These are phyloP conservation scores for Drosophila putrida DNA, from an alignment of 2,888 invertebrate species.

Conservation along the genomic window DNA sequence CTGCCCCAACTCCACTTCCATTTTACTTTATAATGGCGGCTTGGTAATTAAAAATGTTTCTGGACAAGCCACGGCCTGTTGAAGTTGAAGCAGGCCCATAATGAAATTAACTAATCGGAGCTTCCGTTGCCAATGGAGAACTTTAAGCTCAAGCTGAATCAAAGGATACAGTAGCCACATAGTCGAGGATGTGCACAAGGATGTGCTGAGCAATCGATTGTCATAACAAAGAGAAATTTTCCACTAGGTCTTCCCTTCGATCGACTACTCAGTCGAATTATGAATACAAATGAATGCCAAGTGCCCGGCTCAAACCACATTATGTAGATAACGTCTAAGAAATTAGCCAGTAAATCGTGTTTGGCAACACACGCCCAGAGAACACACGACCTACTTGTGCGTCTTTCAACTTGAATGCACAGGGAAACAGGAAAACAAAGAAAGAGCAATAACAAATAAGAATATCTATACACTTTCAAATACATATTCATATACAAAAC, in stretches of 20 bases:
- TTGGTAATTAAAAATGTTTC: conserved; percentile 62
- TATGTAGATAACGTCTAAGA: conserved; percentile 49
- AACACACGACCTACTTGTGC: conserved; percentile 66
- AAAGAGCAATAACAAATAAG: conserved; percentile 11
- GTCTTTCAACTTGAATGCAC: conserved; percentile 65
- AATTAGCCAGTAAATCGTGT: conserved; percentile 68
- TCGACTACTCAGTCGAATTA: conserved; percentile 24
- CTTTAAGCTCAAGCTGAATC: conserved; percentile 40
- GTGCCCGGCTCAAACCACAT: conserved; percentile 24
- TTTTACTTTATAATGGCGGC: conserved; percentile 9
- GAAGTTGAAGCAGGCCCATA: conserved; percentile 31
- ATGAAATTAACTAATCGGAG: conserved; percentile 66
- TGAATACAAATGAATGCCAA: conserved; percentile 42
- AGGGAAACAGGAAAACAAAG: conserved; percentile 1
- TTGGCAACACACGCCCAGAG: conserved; percentile 16
- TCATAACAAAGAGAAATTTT: conserved; percentile 21
- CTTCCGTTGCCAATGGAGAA: conserved; percentile 39
- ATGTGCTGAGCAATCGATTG: conserved; percentile 29
- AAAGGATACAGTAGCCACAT: conserved; percentile 12
- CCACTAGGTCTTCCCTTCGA: background rate
- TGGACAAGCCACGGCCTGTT: conserved; percentile 8
- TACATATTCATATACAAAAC: conserved; percentile 28
- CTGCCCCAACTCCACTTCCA: background rate
- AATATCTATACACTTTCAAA: conserved; percentile 4
- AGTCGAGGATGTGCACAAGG: conserved; percentile 4